Percentiles rank a stretch among this genome's conserved stretches.
phyloP scores from a whole-genome alignment of 2,797 vertebrate species.

The Silurus aristotelis region DNA sequence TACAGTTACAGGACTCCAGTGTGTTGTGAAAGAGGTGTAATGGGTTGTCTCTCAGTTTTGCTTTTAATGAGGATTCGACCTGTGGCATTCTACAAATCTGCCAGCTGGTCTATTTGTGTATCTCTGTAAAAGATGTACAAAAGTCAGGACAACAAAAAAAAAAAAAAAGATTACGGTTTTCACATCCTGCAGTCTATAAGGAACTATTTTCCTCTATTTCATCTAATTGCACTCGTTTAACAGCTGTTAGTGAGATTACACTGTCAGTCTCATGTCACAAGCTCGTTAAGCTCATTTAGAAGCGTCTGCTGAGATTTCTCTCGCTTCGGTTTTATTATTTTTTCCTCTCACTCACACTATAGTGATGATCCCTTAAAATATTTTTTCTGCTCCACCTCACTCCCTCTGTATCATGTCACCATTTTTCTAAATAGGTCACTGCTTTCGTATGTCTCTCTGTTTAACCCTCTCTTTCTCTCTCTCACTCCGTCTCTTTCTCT shows the following conservation, averaged over 20 bases:
- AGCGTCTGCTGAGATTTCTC: constrained; percentile 20
- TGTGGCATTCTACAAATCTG: neutral
- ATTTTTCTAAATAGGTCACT: constrained; percentile 11
- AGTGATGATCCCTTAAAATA: neutral
- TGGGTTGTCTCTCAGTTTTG: neutral
- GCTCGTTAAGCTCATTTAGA: constrained; percentile 14
- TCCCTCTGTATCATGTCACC: neutral
- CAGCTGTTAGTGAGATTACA: constrained; percentile 26
- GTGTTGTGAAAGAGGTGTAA: neutral
- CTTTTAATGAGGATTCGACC: neutral
- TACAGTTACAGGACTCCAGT: neutral
- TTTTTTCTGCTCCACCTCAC: neutral
- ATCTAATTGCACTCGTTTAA: neutral
- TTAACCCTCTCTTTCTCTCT: neutral
- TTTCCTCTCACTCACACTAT: neutral
- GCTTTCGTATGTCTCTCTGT: neutral
- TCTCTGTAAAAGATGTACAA: neutral
- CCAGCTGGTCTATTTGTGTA: constrained; percentile 4
- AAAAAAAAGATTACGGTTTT: neutral
- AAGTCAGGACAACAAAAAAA: neutral
- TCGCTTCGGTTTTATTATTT: neutral
- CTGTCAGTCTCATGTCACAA: neutral
- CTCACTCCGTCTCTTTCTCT: no score
- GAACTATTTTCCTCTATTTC: neutral
- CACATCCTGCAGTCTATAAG: neutral